Percentiles rank a stretch among this genome's conserved stretches.
Evolutionary conservation across 2,797 vertebrate genomes (phyloP).

Genomic region (Darevskia mixta): DNA sequence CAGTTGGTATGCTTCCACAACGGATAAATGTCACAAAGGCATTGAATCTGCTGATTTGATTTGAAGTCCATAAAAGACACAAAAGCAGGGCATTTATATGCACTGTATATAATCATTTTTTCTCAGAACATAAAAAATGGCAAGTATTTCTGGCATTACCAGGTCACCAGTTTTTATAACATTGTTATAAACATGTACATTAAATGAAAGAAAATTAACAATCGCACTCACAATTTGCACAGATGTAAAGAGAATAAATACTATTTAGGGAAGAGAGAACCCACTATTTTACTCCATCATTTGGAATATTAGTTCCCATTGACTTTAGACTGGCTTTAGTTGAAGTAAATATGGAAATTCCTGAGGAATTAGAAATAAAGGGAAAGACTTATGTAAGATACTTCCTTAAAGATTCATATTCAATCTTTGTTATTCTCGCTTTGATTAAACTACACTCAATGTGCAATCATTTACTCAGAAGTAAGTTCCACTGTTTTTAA

Average conservation of each 20-base stretch:
- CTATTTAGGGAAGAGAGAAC: not conserved
- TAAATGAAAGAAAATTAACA: not conserved
- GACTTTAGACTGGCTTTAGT: conserved; percentile 10
- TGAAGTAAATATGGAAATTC: conserved; percentile 11
- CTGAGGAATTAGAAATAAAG: conserved; percentile 25
- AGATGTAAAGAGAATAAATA: not conserved
- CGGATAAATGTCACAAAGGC: not conserved
- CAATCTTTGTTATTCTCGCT: not conserved
- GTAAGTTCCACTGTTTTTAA: not conserved
- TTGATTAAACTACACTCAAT: fast-evolving
- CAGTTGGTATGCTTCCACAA: not conserved
- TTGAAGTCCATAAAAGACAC: conserved; percentile 11
- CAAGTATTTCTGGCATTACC: not conserved
- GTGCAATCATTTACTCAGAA: not conserved
- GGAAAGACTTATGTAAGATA: not conserved
- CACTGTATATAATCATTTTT: not conserved
- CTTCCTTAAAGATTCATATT: not conserved
- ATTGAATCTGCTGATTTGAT: not conserved
- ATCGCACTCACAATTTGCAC: fast-evolving
- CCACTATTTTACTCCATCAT: conserved; percentile 26
- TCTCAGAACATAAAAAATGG: not conserved
- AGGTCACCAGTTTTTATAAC: not conserved
- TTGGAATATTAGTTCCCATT: not conserved
- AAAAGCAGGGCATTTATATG: not conserved
- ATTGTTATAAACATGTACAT: not conserved